Evolutionary conservation across 2,113 vertebrate species (phyloP).

Genomic region (human (Homo sapiens)): GRCh38 chr3:16881501-16882000

Average conservation of each 20-base stretch:
- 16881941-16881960: conserved; percentile 50
- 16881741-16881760: background rate
- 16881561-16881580: conserved; percentile 54
- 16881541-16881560: conserved; percentile 28
- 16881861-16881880: background rate
- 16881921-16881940: conserved; percentile 22
- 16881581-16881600: background rate
- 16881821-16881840: background rate
- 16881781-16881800: conserved; percentile 11
- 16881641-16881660: conserved; percentile 33
- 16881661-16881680: conserved; percentile 2
- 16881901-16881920: conserved; percentile 31
- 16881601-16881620: background rate
- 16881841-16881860: background rate
- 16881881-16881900: background rate
- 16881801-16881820: conserved; percentile 2
- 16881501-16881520: conserved; percentile 67
- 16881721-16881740: background rate
- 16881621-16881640: background rate
- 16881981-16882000: conserved; percentile 61
- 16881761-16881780: background rate
- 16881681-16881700: conserved; percentile 11
- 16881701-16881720: background rate
- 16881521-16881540: conserved; percentile 49
- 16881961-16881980: conserved; percentile 57